phyloP scores from a whole-genome alignment of 2,113 vertebrate species.

The Pandion haliaetus region DNA sequence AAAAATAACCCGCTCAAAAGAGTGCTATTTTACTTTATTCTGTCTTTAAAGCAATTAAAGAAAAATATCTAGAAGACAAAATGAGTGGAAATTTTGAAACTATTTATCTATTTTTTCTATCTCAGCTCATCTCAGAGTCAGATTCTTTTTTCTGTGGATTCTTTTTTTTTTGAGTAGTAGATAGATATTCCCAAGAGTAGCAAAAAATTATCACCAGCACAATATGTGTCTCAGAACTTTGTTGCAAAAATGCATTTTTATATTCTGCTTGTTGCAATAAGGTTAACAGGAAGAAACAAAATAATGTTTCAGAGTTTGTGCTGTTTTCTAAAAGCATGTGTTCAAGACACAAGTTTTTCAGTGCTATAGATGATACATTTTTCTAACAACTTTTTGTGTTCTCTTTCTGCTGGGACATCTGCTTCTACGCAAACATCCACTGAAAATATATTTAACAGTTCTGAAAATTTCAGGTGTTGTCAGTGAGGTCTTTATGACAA shows the following conservation, averaged over 20 bases:
- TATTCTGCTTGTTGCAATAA: neutral
- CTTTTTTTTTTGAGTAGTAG: neutral
- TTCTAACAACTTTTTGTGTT: neutral
- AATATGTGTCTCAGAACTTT: neutral
- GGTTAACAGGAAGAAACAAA: neutral
- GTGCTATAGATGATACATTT: neutral
- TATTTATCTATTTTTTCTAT: neutral
- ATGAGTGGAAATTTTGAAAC: neutral
- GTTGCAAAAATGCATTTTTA: neutral
- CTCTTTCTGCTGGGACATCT: neutral
- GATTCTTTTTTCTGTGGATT: neutral
- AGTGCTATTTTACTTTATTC: neutral
- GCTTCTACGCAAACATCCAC: neutral
- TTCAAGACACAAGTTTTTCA: neutral
- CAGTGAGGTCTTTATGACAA: neutral
- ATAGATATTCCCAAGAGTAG: neutral
- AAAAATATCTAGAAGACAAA: neutral
- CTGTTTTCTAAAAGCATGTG: neutral
- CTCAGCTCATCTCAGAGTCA: neutral
- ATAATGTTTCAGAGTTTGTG: neutral
- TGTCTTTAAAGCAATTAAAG: neutral
- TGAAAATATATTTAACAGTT: neutral
- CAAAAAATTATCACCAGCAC: neutral
- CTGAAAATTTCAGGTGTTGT: conserved; percentile 19
- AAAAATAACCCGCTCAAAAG: neutral